These are phyloP conservation scores for Belonocnema kinseyi DNA, from an alignment of 1,140 invertebrate genomes.

Conservation along the genomic window DNA sequence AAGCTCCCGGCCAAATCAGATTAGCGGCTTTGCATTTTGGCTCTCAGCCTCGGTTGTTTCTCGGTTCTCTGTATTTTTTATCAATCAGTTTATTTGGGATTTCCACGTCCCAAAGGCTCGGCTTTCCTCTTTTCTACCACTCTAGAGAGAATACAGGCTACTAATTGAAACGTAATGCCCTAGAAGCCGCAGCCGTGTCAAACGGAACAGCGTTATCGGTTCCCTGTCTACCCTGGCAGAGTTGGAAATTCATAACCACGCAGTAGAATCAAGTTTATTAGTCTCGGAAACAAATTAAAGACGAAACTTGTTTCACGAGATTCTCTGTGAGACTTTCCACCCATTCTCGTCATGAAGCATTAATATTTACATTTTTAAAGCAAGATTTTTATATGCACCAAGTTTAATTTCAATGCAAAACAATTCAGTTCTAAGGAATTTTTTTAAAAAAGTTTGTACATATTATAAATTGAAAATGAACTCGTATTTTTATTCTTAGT, in stretches of 20 bases:
- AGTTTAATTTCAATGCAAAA: too few species aligned
- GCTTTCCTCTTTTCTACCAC: constrained; percentile 21
- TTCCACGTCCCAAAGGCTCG: constrained; percentile 3
- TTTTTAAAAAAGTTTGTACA: neutral
- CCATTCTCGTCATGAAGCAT: constrained; percentile 4
- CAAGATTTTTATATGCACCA: neutral
- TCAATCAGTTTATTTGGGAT: constrained; percentile 20
- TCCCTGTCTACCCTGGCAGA: neutral
- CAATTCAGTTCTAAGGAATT: too few species aligned
- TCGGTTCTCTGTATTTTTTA: constrained; percentile 24
- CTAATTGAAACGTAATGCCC: constrained; percentile 25
- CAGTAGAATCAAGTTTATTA: constrained; percentile 16
- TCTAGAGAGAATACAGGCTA: constrained; percentile 1
- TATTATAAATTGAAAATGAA: neutral
- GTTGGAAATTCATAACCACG: constrained; percentile 25
- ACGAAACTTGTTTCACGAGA: constrained; percentile 20
- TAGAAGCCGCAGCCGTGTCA: constrained; percentile 18
- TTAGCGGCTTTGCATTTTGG: constrained; percentile 29
- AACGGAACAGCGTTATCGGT: constrained; percentile 20
- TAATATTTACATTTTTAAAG: constrained; percentile 14
- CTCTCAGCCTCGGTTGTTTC: constrained; percentile 19
- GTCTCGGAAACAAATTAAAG: constrained; percentile 29
- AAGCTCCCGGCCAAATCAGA: constrained; percentile 29
- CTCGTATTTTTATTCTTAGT: too few species aligned
- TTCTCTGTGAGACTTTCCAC: neutral